These are phyloP conservation scores for Ricordea florida DNA, from an alignment of 92 coral and sea anemone genomes.

Conservation along the genomic window DNA sequence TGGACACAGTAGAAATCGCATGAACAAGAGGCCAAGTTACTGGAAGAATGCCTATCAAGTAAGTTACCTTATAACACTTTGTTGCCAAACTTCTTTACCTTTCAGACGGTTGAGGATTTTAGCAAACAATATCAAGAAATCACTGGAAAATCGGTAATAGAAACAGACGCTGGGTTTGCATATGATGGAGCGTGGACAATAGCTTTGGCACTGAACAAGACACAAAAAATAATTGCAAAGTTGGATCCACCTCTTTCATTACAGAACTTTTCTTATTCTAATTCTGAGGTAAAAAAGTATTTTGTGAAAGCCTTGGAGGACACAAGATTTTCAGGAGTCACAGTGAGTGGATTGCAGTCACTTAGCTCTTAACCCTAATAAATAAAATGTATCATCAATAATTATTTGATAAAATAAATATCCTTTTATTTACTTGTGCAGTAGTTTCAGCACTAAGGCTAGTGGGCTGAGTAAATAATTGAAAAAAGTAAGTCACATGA, in stretches of 20 bases:
- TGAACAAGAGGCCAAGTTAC: no score
- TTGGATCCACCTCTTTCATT: neutral
- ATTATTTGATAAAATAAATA: no score
- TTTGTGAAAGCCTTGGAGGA: conserved; percentile 22
- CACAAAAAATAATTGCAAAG: conserved; percentile 5
- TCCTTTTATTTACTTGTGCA: no score
- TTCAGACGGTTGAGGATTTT: conserved; percentile 39
- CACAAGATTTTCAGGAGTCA: conserved; percentile 54
- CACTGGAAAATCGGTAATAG: neutral
- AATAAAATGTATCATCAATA: no score
- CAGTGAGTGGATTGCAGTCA: conserved; percentile 18
- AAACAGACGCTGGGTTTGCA: conserved; percentile 62
- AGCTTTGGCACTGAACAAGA: conserved; percentile 54
- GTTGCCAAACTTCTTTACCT: no score
- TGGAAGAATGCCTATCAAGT: no score
- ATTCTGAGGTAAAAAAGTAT: neutral
- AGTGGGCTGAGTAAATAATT: no score
- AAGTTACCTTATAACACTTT: no score
- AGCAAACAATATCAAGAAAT: neutral
- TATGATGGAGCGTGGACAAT: conserved; percentile 71
- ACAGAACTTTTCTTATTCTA: conserved; percentile 41
- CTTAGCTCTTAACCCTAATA: no score
- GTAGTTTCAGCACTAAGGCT: no score
- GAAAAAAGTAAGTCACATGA: no score
- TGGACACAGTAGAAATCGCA: no score